Evolutionary conservation across 2,113 vertebrate genomes (phyloP).

Genomic region (Chloroceryle aenea): DNA sequence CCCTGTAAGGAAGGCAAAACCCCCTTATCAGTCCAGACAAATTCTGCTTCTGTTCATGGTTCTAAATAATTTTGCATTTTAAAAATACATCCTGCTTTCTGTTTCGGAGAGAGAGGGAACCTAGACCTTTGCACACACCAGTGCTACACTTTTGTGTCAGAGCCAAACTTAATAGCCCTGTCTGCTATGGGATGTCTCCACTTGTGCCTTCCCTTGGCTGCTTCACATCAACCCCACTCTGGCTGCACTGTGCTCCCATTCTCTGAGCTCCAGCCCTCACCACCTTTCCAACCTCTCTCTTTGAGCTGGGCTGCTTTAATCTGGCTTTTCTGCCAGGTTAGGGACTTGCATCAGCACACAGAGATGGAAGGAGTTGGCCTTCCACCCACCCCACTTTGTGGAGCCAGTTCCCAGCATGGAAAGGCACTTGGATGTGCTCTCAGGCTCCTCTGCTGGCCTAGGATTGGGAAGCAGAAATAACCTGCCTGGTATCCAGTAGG

Average conservation of each 20-base stretch:
- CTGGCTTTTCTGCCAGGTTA: neutral
- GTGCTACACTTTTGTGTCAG: accelerated
- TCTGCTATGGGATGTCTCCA: neutral
- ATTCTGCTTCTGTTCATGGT: neutral
- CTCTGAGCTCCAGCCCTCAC: neutral
- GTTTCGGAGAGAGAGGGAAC: neutral
- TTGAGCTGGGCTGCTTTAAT: neutral
- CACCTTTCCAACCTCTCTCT: neutral
- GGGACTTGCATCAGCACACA: neutral
- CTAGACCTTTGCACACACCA: neutral
- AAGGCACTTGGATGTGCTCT: neutral
- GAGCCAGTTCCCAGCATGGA: neutral
- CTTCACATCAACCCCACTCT: neutral
- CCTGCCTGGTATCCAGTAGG: neutral
- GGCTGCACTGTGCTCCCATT: neutral
- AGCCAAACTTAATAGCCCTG: accelerated
- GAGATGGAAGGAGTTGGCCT: neutral
- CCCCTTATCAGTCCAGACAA: accelerated
- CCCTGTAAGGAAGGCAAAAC: neutral
- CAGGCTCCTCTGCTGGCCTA: neutral
- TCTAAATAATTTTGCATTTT: neutral
- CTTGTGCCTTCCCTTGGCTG: neutral
- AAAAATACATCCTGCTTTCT: neutral
- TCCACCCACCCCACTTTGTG: accelerated
- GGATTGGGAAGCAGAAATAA: neutral